Evolutionary conservation across 2,797 vertebrate species (phyloP).

Genomic region (Enteromius anoplus): DNA sequence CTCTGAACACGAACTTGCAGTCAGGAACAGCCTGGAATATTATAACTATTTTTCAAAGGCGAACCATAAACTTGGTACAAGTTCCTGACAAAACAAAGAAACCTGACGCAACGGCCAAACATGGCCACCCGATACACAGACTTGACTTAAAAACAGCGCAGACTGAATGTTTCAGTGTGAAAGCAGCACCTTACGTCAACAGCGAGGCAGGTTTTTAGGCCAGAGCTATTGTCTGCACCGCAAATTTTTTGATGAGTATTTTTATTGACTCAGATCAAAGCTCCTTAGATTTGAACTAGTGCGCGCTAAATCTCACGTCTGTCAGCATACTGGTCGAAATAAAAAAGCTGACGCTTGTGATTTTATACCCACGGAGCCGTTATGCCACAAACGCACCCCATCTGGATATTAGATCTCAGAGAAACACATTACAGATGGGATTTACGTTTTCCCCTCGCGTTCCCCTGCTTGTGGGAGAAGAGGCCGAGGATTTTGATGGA

Average conservation of each 20-base stretch:
- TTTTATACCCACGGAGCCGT: slow-evolving; percentile 19
- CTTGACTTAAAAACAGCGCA: not conserved
- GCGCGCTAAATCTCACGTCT: slow-evolving; percentile 1
- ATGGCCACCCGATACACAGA: not conserved
- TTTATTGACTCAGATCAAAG: slow-evolving; percentile 13
- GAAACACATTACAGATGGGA: slow-evolving; percentile 50
- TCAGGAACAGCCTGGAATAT: not conserved
- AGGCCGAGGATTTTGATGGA: slow-evolving; percentile 40
- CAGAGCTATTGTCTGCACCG: slow-evolving; percentile 28
- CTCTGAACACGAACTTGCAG: not conserved
- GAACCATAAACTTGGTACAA: not conserved
- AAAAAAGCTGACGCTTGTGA: slow-evolving; percentile 26
- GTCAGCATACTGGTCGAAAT: slow-evolving; percentile 29
- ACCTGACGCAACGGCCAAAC: not conserved
- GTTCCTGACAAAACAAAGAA: not conserved
- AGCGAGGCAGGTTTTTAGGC: not conserved
- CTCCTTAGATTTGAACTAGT: slow-evolving; percentile 27
- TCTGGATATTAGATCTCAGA: slow-evolving; percentile 50
- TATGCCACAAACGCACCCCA: slow-evolving; percentile 27
- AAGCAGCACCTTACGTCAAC: not conserved
- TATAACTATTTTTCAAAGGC: not conserved
- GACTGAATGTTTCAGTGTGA: not conserved
- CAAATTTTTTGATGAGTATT: slow-evolving; percentile 28
- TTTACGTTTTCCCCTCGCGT: slow-evolving; percentile 26
- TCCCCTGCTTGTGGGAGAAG: slow-evolving; percentile 1